A percentile compares a stretch with the other conserved stretches of the same genome.
Evolutionary conservation across 2,113 vertebrate genomes (phyloP).

Genomic region (Globicephala melas): DNA sequence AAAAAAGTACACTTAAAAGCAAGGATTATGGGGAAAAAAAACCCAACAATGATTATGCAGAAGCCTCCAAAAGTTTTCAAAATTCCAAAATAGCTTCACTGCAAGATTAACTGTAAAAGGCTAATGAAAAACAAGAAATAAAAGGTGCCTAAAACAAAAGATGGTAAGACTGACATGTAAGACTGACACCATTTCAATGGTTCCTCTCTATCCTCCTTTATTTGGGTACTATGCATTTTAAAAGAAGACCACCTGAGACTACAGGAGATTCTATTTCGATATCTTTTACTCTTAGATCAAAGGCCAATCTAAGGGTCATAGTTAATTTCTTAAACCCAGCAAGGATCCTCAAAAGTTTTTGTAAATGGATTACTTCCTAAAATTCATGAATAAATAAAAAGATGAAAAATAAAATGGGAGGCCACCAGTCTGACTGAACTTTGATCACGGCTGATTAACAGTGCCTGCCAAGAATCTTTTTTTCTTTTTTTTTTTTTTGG

Average conservation of each 20-base stretch:
- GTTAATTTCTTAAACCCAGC: not conserved
- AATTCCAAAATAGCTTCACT: not conserved
- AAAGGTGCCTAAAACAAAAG: not conserved
- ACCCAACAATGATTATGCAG: not conserved
- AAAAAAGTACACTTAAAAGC: not conserved
- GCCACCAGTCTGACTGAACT: not conserved
- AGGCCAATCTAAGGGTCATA: not conserved
- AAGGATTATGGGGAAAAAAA: not conserved
- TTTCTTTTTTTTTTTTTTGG: not conserved
- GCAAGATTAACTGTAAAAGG: not conserved
- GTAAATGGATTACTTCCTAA: not conserved
- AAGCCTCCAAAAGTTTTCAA: not conserved
- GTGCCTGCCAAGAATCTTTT: not conserved
- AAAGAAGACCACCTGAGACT: not conserved
- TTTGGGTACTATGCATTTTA: not conserved
- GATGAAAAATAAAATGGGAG: not conserved
- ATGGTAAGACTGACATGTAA: not conserved
- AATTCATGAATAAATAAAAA: not conserved
- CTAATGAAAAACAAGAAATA: not conserved
- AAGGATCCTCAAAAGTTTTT: not conserved
- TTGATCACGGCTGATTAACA: not conserved
- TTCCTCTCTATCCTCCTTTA: not conserved
- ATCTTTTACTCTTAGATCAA: not conserved
- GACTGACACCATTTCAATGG: not conserved
- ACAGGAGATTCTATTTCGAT: not conserved